phyloP scores from a whole-genome alignment of 2,888 invertebrate species.

The Junonia oenone region DNA sequence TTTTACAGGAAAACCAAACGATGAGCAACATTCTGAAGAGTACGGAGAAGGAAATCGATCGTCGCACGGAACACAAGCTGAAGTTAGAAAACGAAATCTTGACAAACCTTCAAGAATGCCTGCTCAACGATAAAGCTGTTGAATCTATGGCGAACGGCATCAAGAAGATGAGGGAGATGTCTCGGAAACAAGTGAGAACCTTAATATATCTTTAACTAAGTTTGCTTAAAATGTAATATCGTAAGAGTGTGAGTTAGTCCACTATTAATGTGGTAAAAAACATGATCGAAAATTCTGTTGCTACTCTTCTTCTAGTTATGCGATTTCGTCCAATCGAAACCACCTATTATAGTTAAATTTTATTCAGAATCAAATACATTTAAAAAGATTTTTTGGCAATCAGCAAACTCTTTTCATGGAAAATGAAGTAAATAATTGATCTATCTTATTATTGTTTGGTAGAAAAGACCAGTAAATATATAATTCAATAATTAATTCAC shows the following conservation, averaged over 20 bases:
- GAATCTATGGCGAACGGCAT: conserved; percentile 73
- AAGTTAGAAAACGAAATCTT: conserved; percentile 83
- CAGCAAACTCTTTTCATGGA: too few species aligned
- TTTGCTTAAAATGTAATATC: background rate
- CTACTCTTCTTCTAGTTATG: too few species aligned
- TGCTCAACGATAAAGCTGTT: conserved; percentile 84
- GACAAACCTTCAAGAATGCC: conserved; percentile 82
- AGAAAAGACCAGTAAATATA: too few species aligned
- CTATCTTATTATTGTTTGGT: too few species aligned
- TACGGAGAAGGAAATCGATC: conserved; percentile 65
- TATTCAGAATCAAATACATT: too few species aligned
- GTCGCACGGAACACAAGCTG: conserved; percentile 72
- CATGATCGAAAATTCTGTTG: too few species aligned
- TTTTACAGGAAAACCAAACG: conserved; percentile 74
- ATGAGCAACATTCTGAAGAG: conserved; percentile 56
- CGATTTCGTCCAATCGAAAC: too few species aligned
- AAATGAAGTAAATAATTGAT: too few species aligned
- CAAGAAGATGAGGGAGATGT: conserved; percentile 69
- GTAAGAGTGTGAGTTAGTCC: background rate
- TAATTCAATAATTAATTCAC: too few species aligned
- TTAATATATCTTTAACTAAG: background rate
- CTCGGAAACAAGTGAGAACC: conserved; percentile 63
- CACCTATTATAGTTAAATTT: too few species aligned
- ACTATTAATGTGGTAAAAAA: too few species aligned
- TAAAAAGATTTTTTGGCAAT: too few species aligned